Conservation (phyloP, 2,113 vertebrate genomes). For the Irena cyanogastra region DNA sequence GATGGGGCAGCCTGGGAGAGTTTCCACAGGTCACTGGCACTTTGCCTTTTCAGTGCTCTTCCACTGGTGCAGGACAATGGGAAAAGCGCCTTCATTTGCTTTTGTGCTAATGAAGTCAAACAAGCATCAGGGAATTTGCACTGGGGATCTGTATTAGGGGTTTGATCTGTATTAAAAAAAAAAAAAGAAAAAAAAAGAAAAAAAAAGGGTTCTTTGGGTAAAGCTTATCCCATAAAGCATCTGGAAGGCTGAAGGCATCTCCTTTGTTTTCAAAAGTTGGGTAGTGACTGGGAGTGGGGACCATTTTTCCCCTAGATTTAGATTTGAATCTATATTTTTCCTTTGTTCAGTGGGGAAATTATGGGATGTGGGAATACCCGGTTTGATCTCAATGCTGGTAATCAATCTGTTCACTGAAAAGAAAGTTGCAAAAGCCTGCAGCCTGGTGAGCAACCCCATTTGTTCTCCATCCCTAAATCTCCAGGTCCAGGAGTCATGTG, state of each 20-base stretch:
- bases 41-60: slow-evolving; percentile 37
- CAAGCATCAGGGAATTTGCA: slow-evolving; percentile 42
- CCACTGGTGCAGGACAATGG: slow-evolving; percentile 18
- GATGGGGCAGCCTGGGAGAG: slow-evolving; percentile 14
- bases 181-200: background rate
- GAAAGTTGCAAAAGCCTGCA: background rate
- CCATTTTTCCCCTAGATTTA: background rate
- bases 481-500: background rate
- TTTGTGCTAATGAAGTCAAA: slow-evolving; percentile 54
- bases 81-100: slow-evolving; percentile 36
- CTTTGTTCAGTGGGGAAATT: background rate
- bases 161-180: background rate
- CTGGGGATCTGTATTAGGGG: background rate
- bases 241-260: background rate
- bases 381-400: background rate
- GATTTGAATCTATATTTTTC: background rate
- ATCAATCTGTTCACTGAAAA: background rate
- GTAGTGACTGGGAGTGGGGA: background rate
- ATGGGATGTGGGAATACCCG: background rate
- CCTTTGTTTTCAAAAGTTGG: background rate
- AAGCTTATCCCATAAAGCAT: slow-evolving; percentile 19
- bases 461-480: background rate
- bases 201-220: background rate
- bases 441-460: background rate
- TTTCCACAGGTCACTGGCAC: slow-evolving; percentile 43